These are phyloP conservation scores for Trypoxylus dichotomus DNA, from an alignment of 1,140 invertebrate genomes.

Conservation along the genomic window DNA sequence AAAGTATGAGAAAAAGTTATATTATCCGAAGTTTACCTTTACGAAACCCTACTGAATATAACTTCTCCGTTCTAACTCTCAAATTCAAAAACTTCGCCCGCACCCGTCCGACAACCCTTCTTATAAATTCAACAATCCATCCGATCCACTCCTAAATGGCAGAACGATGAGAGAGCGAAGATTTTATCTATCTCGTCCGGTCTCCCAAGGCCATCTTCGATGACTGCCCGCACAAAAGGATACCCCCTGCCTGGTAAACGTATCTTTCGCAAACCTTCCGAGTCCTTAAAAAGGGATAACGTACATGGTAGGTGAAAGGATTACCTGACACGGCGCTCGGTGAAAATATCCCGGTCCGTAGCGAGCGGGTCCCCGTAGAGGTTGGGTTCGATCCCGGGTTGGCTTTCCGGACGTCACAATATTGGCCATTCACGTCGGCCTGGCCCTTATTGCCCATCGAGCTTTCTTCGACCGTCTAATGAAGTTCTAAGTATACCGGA, in stretches of 20 bases:
- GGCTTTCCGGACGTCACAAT: background rate
- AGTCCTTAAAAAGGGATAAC: slow-evolving; percentile 2
- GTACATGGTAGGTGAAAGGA: background rate
- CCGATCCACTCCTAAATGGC: background rate
- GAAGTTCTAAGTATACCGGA: background rate
- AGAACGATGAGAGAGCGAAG: background rate
- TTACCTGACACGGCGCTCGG: background rate
- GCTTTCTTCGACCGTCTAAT: background rate
- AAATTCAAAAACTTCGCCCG: too few relatives aligned
- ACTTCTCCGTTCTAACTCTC: too few relatives aligned
- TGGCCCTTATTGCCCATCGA: background rate
- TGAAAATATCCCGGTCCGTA: background rate
- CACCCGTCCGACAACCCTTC: background rate
- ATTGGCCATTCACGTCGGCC: background rate
- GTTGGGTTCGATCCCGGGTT: background rate
- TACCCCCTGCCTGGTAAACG: background rate
- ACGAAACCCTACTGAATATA: too few relatives aligned
- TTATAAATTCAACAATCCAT: background rate
- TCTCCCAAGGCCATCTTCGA: background rate
- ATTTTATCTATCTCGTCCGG: background rate
- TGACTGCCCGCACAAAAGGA: background rate
- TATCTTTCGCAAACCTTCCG: background rate
- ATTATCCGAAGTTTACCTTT: too few relatives aligned
- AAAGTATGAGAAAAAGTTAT: too few relatives aligned
- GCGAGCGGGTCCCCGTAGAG: background rate